These are phyloP conservation scores for Caenorhabditis latens DNA, from an alignment of 1,140 invertebrate genomes.

Conservation along the genomic window DNA sequence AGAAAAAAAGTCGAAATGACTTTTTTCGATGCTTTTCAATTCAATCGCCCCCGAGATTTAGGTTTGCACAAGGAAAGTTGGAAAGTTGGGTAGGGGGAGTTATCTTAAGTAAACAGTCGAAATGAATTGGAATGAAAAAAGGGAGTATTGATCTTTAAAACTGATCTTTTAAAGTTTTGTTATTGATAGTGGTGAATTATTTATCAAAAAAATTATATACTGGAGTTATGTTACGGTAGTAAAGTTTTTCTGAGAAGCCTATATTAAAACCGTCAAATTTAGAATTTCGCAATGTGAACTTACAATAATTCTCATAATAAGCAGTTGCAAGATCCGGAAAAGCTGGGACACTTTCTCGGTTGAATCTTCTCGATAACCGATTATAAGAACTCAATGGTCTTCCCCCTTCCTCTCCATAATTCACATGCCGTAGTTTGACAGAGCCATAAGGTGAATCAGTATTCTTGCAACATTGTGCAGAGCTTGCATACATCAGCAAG, in stretches of 20 bases:
- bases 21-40: not conserved
- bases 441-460: constrained; percentile 50
- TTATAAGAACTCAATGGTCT: constrained; percentile 23
- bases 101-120: constrained; percentile 43
- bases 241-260: too few relatives aligned
- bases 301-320: constrained; percentile 39
- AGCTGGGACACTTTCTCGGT: constrained; percentile 4
- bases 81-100: not conserved
- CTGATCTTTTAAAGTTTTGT: not conserved
- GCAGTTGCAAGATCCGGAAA: constrained; percentile 23
- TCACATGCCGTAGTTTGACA: constrained; percentile 27
- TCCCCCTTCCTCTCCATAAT: constrained; percentile 35
- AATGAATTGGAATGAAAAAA: not conserved
- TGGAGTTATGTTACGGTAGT: too few relatives aligned
- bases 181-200: not conserved
- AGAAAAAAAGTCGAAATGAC: constrained; percentile 1
- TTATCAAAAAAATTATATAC: not conserved
- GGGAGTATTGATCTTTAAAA: not conserved
- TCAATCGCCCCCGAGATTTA: constrained; percentile 10
- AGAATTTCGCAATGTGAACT: not conserved
- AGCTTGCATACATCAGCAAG: constrained; percentile 49
- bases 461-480: constrained; percentile 50
- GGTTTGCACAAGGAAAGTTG: constrained; percentile 25
- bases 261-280: too few relatives aligned
- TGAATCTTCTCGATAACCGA: constrained; percentile 37